A percentile compares a stretch with the other conserved stretches of the same genome.
These are phyloP conservation scores for Apogon hyalosoma DNA, from an alignment of 2,797 vertebrate genomes.

Conservation along the genomic window DNA sequence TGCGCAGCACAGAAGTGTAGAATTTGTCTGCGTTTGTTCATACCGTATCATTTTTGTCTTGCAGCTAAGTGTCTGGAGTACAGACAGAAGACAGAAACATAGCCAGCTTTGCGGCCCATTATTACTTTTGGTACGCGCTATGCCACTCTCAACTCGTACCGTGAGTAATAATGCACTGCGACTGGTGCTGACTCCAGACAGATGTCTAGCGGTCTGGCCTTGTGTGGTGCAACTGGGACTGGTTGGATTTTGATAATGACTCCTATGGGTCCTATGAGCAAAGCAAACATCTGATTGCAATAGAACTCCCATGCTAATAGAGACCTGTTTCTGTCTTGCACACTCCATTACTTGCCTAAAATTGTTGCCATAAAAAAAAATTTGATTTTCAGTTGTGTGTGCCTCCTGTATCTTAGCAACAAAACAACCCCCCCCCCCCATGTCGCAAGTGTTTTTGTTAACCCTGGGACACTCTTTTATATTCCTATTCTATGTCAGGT, in stretches of 20 bases:
- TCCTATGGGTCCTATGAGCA: constrained; percentile 41
- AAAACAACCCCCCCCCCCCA: constrained; percentile 26
- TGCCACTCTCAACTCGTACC: constrained; percentile 99
- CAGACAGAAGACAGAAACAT: constrained; percentile 48
- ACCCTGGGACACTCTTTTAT: constrained; percentile 55
- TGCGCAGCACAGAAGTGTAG: constrained; percentile 7
- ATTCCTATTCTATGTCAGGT: constrained; percentile 35
- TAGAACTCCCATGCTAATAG: constrained; percentile 51
- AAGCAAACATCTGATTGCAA: constrained; percentile 63
- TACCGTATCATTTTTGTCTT: constrained; percentile 23
- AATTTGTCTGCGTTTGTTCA: neutral
- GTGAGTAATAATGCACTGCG: constrained; percentile 99
- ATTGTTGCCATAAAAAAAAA: constrained; percentile 43
- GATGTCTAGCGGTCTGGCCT: constrained; percentile 35
- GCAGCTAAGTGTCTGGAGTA: constrained; percentile 19
- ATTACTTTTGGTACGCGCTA: constrained; percentile 99
- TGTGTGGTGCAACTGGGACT: constrained; percentile 37
- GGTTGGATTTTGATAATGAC: constrained; percentile 44
- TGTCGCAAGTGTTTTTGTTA: constrained; percentile 45
- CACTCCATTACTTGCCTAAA: constrained; percentile 38
- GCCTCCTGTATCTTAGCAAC: constrained; percentile 72
- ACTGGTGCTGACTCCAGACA: constrained; percentile 81
- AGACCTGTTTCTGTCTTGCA: constrained; percentile 43
- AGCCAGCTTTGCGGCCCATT: constrained; percentile 91
- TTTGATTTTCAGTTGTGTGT: constrained; percentile 29